These are phyloP conservation scores for Arenicola marina DNA, from an alignment of 2,888 invertebrate genomes.

Conservation along the genomic window DNA sequence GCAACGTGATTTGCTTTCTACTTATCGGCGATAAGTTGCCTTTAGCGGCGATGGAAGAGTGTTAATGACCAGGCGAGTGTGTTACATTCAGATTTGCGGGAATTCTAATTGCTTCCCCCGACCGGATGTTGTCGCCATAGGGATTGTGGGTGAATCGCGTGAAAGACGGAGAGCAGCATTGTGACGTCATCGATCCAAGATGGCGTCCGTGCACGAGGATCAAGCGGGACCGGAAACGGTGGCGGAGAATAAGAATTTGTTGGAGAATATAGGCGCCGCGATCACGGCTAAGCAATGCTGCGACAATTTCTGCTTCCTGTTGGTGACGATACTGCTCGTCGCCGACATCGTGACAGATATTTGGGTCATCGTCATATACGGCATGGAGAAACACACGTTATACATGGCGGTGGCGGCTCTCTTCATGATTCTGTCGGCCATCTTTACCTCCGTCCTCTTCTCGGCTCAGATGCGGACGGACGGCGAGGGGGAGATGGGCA, in stretches of 20 bases:
- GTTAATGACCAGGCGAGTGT: too few relatives aligned
- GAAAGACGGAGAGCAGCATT: too few relatives aligned
- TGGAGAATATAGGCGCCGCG: neutral
- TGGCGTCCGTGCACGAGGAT: too few relatives aligned
- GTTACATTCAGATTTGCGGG: too few relatives aligned
- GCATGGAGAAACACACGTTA: conserved; percentile 6
- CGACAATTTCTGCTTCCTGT: conserved; percentile 15
- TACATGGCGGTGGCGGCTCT: conserved; percentile 9
- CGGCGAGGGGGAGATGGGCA: neutral
- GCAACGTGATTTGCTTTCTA: too few relatives aligned
- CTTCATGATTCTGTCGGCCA: conserved; percentile 4
- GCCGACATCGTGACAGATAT: conserved; percentile 22
- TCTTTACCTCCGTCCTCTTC: conserved; percentile 14
- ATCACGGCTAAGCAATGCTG: neutral
- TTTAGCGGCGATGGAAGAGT: too few relatives aligned
- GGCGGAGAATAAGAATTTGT: neutral
- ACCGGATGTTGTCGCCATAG: too few relatives aligned
- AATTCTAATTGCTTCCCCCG: too few relatives aligned
- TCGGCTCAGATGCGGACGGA: conserved; percentile 11
- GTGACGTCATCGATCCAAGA: too few relatives aligned
- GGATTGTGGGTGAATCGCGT: too few relatives aligned
- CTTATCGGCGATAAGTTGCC: too few relatives aligned
- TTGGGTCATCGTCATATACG: conserved; percentile 20
- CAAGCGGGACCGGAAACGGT: too few relatives aligned
- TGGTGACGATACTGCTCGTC: conserved; percentile 22